These are phyloP conservation scores for Drosophila athabasca DNA, from an alignment of 1,140 invertebrate species.

Conservation along the genomic window DNA sequence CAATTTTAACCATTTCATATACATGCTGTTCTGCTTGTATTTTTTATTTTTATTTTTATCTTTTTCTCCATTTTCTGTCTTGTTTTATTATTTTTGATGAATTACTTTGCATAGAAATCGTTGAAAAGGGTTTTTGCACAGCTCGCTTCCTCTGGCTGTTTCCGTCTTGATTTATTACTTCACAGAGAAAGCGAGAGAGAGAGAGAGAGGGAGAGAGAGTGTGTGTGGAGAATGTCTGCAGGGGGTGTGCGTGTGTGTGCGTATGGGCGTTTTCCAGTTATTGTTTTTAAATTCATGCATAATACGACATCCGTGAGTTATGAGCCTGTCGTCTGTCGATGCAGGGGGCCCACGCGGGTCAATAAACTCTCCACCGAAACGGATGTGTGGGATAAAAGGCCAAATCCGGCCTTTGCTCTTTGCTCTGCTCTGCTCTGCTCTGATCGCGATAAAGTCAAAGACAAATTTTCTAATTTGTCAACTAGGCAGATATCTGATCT, in stretches of 20 bases:
- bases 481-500: slow-evolving; percentile 34
- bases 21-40: neutral
- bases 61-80: slow-evolving; percentile 39
- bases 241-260: slow-evolving; percentile 5
- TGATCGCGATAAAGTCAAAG: slow-evolving; percentile 41
- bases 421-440: slow-evolving; percentile 1
- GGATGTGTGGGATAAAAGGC: slow-evolving; percentile 8
- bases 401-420: slow-evolving; percentile 3
- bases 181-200: slow-evolving; percentile 6
- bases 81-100: slow-evolving; percentile 63
- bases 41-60: slow-evolving; percentile 5
- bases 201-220: neutral
- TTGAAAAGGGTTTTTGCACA: slow-evolving; percentile 55
- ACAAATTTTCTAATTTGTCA: slow-evolving; percentile 60
- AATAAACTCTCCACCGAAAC: slow-evolving; percentile 30
- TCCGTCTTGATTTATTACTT: slow-evolving; percentile 65
- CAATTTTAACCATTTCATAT: slow-evolving; percentile 28
- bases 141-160: slow-evolving; percentile 21
- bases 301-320: slow-evolving; percentile 73
- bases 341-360: slow-evolving; percentile 31
- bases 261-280: slow-evolving; percentile 48
- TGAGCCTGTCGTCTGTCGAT: slow-evolving; percentile 34
- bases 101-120: slow-evolving; percentile 62
- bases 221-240: neutral
- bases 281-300: slow-evolving; percentile 68